phyloP scores from a whole-genome alignment of 2,113 vertebrate genomes.

The Apaloderma vittatum region DNA sequence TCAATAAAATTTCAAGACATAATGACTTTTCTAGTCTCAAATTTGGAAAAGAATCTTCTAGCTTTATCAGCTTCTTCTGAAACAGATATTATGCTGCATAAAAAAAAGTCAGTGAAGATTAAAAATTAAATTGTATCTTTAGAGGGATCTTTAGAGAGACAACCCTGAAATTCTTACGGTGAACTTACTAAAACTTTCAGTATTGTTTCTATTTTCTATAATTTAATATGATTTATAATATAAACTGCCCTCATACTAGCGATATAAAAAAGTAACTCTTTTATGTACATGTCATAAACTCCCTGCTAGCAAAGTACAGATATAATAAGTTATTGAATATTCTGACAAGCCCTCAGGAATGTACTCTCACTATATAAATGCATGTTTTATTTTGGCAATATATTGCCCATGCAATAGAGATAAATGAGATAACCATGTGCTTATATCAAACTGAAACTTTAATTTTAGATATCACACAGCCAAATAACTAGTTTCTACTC shows the following conservation, averaged over 20 bases:
- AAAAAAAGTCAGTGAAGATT: neutral
- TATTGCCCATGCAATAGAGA: conserved; percentile 49
- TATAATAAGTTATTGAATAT: neutral
- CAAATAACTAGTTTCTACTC: conserved; percentile 12
- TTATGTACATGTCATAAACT: neutral
- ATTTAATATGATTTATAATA: neutral
- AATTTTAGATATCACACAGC: conserved; percentile 26
- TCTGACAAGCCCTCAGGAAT: conserved; percentile 21
- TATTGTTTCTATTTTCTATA: neutral
- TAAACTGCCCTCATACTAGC: neutral
- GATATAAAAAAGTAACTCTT: neutral
- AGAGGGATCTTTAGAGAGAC: neutral
- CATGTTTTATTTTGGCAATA: conserved; percentile 40
- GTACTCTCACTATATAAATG: conserved; percentile 25
- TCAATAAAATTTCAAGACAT: neutral
- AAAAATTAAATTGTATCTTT: neutral
- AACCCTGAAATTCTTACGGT: neutral
- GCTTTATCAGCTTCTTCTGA: neutral
- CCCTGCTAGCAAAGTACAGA: neutral
- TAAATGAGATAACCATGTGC: conserved; percentile 16
- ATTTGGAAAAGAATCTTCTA: neutral
- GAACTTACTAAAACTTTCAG: neutral
- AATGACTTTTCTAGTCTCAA: neutral
- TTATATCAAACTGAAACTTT: conserved; percentile 49
- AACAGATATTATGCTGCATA: neutral